These are phyloP conservation scores for Sarcophaga rosellei DNA, from an alignment of 2,888 invertebrate genomes.

Conservation along the genomic window DNA sequence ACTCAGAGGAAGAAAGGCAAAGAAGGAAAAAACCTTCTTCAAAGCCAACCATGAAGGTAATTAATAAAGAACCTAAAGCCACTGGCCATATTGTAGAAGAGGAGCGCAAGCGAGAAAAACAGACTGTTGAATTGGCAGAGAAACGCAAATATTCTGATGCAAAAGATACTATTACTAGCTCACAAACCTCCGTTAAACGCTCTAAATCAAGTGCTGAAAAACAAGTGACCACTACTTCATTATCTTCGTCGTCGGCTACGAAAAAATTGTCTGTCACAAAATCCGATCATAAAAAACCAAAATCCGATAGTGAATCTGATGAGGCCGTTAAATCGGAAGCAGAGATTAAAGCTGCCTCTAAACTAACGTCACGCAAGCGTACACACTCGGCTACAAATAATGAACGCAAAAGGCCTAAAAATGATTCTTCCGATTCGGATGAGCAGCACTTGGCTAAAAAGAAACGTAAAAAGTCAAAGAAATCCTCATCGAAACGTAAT, in stretches of 20 bases:
- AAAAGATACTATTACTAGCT: slow-evolving; percentile 53
- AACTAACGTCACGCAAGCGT: slow-evolving; percentile 67
- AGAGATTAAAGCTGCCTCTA: slow-evolving; percentile 70
- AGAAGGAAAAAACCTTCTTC: slow-evolving; percentile 62
- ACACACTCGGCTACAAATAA: slow-evolving; percentile 68
- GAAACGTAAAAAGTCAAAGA: slow-evolving; percentile 82
- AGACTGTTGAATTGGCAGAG: slow-evolving; percentile 52
- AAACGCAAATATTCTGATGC: slow-evolving; percentile 69
- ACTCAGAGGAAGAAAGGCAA: slow-evolving; percentile 72
- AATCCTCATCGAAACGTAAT: slow-evolving; percentile 69
- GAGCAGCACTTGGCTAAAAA: slow-evolving; percentile 80
- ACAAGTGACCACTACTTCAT: slow-evolving; percentile 41
- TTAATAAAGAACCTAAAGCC: slow-evolving; percentile 54
- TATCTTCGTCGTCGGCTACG: neutral
- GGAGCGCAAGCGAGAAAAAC: slow-evolving; percentile 69
- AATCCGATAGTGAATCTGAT: slow-evolving; percentile 68
- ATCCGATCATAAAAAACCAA: slow-evolving; percentile 72
- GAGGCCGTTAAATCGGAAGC: slow-evolving; percentile 57
- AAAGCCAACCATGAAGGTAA: slow-evolving; percentile 28
- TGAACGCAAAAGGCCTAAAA: slow-evolving; percentile 71
- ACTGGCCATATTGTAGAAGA: slow-evolving; percentile 43
- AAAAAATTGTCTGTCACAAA: slow-evolving; percentile 83
- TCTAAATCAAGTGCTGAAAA: slow-evolving; percentile 64
- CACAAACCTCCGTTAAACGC: slow-evolving; percentile 56
- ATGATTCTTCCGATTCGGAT: slow-evolving; percentile 82